Evolutionary conservation across 2,113 vertebrate species (phyloP).

Genomic region (Lates calcarifer): DNA sequence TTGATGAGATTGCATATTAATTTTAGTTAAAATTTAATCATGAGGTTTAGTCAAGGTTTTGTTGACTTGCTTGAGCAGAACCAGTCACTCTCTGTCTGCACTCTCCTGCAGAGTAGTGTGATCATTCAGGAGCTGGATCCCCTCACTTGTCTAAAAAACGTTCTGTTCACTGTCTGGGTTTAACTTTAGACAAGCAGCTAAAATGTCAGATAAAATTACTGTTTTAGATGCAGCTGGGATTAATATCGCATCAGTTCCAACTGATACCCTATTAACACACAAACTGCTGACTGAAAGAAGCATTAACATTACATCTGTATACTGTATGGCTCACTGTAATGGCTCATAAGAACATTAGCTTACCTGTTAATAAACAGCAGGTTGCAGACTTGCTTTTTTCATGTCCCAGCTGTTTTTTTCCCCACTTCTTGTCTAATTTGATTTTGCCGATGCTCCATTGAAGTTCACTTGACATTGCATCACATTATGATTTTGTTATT

Average conservation of each 20-base stretch:
- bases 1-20: background rate
- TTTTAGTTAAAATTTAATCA: background rate
- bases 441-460: too few species aligned
- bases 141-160: too few species aligned
- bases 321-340: background rate
- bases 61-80: background rate
- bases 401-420: too few species aligned
- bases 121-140: background rate
- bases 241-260: background rate
- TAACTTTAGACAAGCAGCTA: background rate
- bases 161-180: background rate
- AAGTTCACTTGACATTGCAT: too few species aligned
- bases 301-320: background rate
- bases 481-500: background rate
- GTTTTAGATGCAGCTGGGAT: background rate
- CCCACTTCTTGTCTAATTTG: too few species aligned
- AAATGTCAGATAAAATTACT: background rate
- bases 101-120: background rate
- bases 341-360: too few species aligned
- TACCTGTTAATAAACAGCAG: too few species aligned
- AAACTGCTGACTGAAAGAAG: too few species aligned
- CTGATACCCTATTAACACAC: background rate
- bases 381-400: too few species aligned
- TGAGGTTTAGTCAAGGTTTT: background rate
- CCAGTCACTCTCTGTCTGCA: background rate